Evolutionary conservation across 2,113 vertebrate species (phyloP).

Genomic region (Eclectus roratus): DNA sequence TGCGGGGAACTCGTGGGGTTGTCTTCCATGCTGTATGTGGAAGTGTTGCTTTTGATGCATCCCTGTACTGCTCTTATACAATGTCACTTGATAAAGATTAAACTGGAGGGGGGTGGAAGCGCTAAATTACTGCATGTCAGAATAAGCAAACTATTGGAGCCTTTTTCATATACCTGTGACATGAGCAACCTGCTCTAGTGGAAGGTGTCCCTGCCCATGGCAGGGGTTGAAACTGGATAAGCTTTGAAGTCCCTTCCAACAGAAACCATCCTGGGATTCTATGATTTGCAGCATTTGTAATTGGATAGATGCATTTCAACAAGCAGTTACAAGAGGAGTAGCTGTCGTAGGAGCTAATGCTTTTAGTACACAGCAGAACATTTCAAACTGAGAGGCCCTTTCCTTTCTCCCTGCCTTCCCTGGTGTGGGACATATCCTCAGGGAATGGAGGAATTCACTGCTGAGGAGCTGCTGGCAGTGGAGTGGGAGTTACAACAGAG

Average conservation of each 20-base stretch:
- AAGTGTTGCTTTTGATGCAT: not conserved
- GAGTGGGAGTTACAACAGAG: not conserved
- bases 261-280: not conserved
- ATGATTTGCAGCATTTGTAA: not conserved
- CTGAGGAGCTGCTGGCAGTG: not conserved
- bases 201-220: not conserved
- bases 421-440: not conserved
- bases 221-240: not conserved
- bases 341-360: not conserved
- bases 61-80: not conserved
- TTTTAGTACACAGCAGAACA: not conserved
- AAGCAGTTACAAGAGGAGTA: not conserved
- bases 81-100: constrained; percentile 13
- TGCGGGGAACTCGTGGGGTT: not conserved
- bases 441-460: not conserved
- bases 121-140: not conserved
- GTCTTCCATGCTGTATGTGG: not conserved
- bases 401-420: not conserved
- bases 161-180: not conserved
- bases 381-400: not conserved
- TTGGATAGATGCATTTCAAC: not conserved
- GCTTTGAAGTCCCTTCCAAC: not conserved
- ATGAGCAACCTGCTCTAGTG: not conserved
- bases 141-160: not conserved
- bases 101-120: not conserved